A percentile compares a stretch with the other conserved stretches of the same genome.
phyloP scores from a whole-genome alignment of 2,797 vertebrate genomes.

The Eremophila alpestris region DNA sequence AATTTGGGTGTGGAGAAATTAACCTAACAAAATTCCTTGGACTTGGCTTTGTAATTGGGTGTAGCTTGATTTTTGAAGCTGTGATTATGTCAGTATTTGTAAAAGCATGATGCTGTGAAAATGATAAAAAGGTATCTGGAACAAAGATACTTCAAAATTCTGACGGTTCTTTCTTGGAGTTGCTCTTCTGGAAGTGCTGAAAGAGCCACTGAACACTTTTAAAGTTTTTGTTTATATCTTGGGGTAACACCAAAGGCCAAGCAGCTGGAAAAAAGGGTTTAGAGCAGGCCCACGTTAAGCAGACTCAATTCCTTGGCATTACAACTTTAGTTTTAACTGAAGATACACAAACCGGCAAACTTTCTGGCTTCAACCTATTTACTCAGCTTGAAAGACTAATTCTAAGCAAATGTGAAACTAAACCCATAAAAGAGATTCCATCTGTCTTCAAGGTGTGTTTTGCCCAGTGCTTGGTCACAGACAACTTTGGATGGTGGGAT shows the following conservation, averaged over 20 bases:
- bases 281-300: not conserved
- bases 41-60: not conserved
- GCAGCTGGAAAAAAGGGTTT: not conserved
- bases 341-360: not conserved
- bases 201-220: not conserved
- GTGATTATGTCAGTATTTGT: not conserved
- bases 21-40: not conserved
- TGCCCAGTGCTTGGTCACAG: not conserved
- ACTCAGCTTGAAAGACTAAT: not conserved
- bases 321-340: not conserved
- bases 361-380: not conserved
- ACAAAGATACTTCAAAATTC: not conserved
- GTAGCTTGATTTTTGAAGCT: not conserved
- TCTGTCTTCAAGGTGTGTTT: not conserved
- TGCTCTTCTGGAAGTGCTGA: not conserved
- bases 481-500: not conserved
- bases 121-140: not conserved
- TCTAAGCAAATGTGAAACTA: not conserved
- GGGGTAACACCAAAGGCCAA: not conserved
- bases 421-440: not conserved
- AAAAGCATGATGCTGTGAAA: not conserved
- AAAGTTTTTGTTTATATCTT: not conserved
- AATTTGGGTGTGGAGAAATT: not conserved
- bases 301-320: not conserved
- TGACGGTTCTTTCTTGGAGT: not conserved